A percentile compares a stretch with the other conserved stretches of the same genome.
phyloP scores from a whole-genome alignment of 2,888 invertebrate genomes.

The Ophion ventricosus region DNA sequence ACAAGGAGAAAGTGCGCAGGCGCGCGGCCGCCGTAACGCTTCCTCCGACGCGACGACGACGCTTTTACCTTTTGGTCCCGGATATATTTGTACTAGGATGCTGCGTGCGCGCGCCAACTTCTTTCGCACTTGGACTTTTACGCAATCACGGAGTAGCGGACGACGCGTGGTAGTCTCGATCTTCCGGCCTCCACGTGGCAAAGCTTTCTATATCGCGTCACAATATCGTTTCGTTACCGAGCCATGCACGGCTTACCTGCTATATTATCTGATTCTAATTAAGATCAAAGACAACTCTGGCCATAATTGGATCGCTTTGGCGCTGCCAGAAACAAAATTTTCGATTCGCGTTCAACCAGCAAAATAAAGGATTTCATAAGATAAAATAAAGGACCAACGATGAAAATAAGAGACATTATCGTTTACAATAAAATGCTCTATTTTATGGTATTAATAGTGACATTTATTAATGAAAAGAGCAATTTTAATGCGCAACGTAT shows the following conservation, averaged over 20 bases:
- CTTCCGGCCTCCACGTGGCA: conserved; percentile 16
- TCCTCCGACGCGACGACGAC: conserved; percentile 40
- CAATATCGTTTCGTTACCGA: not conserved
- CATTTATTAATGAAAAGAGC: too few species aligned
- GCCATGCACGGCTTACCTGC: not conserved
- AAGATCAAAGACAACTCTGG: not conserved
- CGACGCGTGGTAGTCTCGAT: conserved; percentile 21
- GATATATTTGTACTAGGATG: conserved; percentile 25
- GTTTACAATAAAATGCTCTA: too few species aligned
- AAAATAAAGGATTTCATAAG: too few species aligned
- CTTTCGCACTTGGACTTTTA: conserved; percentile 18
- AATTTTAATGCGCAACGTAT: too few species aligned
- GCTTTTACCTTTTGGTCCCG: conserved; percentile 49
- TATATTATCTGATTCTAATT: not conserved
- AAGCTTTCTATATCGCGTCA: conserved; percentile 17
- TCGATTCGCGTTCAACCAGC: too few species aligned
- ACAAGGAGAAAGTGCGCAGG: conserved; percentile 81
- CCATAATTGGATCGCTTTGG: too few species aligned
- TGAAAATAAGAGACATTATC: too few species aligned
- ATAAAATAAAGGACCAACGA: too few species aligned
- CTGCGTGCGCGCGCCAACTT: conserved; percentile 15
- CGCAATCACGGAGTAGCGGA: conserved; percentile 31
- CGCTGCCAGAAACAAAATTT: too few species aligned
- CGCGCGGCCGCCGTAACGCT: conserved; percentile 46
- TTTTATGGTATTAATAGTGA: too few species aligned